phyloP scores from a whole-genome alignment of 2,797 vertebrate genomes.

The Notoglanidium macrostoma region DNA sequence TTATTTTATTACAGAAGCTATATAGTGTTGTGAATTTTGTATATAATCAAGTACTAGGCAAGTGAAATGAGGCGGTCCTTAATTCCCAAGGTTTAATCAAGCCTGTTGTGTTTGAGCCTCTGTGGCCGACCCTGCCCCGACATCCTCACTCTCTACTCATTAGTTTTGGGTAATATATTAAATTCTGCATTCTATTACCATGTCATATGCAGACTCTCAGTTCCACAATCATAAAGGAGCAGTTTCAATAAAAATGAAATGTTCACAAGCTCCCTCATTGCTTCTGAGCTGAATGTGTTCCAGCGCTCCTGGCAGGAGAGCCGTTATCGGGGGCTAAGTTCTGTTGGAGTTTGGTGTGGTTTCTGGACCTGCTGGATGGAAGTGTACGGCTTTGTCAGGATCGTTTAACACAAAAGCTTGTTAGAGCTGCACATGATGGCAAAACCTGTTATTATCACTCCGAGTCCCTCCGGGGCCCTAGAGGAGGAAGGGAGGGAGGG shows the following conservation, averaged over 20 bases:
- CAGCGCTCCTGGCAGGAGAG: background rate
- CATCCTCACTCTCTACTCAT: background rate
- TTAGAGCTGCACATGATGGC: conserved; percentile 18
- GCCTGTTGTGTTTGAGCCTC: background rate
- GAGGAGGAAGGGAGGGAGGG: conserved; percentile 13
- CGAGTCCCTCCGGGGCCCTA: conserved; percentile 39
- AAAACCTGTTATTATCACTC: conserved; percentile 39
- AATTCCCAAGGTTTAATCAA: background rate
- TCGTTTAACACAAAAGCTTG: background rate
- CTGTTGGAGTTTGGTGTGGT: background rate
- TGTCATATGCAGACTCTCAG: background rate
- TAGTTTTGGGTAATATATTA: background rate
- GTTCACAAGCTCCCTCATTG: background rate
- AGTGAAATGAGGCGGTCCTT: background rate
- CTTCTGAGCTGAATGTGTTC: background rate
- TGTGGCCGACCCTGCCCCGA: background rate
- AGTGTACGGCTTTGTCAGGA: background rate
- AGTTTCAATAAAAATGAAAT: background rate
- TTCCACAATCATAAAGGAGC: background rate
- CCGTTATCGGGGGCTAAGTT: background rate
- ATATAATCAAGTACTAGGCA: background rate
- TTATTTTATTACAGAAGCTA: background rate
- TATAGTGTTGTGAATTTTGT: background rate
- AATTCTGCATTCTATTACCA: background rate
- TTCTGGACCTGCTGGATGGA: conserved; percentile 5